A percentile compares a stretch with the other conserved stretches of the same genome.
These are phyloP conservation scores for Crossaster papposus DNA, from an alignment of 53 echinoderm and acorn worm genomes.

Conservation along the genomic window DNA sequence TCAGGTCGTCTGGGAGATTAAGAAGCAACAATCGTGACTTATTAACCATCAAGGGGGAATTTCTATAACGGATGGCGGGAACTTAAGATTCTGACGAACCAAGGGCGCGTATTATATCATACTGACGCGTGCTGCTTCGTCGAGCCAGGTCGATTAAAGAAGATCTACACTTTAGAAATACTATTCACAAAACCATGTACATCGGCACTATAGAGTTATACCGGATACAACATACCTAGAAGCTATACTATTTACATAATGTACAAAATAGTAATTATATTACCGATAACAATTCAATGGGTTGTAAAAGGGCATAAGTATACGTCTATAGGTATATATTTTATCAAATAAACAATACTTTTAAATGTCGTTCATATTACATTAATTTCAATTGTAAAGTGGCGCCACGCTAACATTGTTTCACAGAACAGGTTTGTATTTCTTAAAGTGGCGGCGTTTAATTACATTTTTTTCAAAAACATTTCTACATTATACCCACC, in stretches of 20 bases:
- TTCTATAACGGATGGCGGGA: background rate
- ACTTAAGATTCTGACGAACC: constrained; percentile 10
- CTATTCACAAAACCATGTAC: background rate
- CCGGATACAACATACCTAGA: background rate
- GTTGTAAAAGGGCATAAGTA: background rate
- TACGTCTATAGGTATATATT: background rate
- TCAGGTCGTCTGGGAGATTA: background rate
- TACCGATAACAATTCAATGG: background rate
- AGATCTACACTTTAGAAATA: background rate
- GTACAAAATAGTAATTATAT: constrained; percentile 1
- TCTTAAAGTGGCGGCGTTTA: no score
- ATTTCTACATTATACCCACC: no score
- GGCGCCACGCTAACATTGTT: background rate
- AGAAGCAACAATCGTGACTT: constrained; percentile 6
- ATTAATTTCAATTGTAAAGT: background rate
- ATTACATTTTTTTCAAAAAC: no score
- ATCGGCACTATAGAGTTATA: background rate
- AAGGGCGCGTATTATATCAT: background rate
- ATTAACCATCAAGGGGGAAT: background rate
- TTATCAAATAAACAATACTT: background rate
- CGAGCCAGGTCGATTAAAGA: background rate
- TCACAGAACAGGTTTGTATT: no score
- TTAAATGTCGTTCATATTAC: background rate
- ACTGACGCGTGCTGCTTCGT: background rate
- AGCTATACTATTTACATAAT: background rate